Evolutionary conservation across 1,140 invertebrate species (phyloP), one percentile per base, ranked within the genome.

Genomic region (Dreissena rostriformis): DNA sequence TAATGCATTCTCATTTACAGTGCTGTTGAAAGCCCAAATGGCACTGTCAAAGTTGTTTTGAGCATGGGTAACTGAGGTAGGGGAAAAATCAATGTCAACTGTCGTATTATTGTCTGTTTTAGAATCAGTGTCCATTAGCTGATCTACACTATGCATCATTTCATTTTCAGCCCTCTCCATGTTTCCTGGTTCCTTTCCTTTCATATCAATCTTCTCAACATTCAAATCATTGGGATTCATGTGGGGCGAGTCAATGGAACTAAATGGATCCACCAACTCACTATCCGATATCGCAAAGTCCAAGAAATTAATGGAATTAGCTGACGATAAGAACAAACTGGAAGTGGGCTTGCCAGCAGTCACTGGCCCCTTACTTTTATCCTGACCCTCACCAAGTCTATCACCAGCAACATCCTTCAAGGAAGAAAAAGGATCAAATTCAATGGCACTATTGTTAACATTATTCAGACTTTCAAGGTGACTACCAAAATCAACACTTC

Each of bases 261-360:
- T 81, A 76, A 81, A 80, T 6, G 84, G 84, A 68, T 85, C 77
- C 28, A 86, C 80, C 49, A 86, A 55, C 52, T 82, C 84, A 70
- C 67, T 73, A 52, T 73, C 79, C 39, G 84, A 79, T 55, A 75
- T 57, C 61, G 65, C 55, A 39, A 79, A 66, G 28, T 85, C 77
- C 63, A 82, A 74, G 0, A 82, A 22, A 57, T 82, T 82, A 68
- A 71, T 82, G 15, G 80, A 82, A 55, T 74, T 71, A 28, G 71
- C 71, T 55, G 80, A 82, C 1, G 80, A 82, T n/a, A 82, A 22
- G 51, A 29, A 63, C 4, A 49, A 66, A 77, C 66, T 39, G n/a
- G 66, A 52, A 2, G 77, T 22, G 11, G 49, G 17, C 29, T 71
- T 71, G 14, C 26, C 29, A 68, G 22, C 2, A 29, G 19, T 14